Conservation (phyloP, 2,797 vertebrate genomes). For the Masticophis lateralis region DNA sequence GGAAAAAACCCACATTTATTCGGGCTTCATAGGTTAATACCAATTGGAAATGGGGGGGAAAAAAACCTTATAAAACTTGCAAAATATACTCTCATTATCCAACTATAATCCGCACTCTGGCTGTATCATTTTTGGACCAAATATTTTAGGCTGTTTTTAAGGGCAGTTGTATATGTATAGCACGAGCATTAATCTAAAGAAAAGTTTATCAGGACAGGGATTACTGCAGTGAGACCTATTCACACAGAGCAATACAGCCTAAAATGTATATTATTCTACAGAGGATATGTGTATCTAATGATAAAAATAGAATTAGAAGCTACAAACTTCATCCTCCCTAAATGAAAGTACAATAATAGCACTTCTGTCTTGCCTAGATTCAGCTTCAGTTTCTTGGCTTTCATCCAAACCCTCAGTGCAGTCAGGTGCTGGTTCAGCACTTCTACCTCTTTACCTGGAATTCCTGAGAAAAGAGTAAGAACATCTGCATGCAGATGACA, state of each 20-base stretch:
- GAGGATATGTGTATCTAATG: background rate
- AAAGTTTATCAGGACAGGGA: background rate
- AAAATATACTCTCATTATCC: background rate
- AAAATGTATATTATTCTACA: background rate
- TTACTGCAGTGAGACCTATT: background rate
- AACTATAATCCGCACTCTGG: background rate
- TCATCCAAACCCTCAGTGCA: background rate
- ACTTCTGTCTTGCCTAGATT: background rate
- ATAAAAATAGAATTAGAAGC: background rate
- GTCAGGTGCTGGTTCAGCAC: background rate
- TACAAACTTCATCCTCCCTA: background rate
- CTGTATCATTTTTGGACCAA: background rate
- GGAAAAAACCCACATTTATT: background rate
- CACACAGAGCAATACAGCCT: background rate
- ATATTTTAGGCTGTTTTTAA: background rate
- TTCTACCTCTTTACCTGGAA: background rate
- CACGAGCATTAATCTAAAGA: background rate
- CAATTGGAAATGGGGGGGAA: background rate
- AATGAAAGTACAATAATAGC: background rate
- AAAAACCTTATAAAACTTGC: background rate
- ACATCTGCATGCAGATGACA: background rate
- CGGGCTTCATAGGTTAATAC: background rate
- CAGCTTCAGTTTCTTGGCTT: background rate
- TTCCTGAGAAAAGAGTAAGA: background rate
- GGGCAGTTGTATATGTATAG: background rate